phyloP scores from a whole-genome alignment of 2,888 invertebrate genomes.

The Drosophila kanekoi region DNA sequence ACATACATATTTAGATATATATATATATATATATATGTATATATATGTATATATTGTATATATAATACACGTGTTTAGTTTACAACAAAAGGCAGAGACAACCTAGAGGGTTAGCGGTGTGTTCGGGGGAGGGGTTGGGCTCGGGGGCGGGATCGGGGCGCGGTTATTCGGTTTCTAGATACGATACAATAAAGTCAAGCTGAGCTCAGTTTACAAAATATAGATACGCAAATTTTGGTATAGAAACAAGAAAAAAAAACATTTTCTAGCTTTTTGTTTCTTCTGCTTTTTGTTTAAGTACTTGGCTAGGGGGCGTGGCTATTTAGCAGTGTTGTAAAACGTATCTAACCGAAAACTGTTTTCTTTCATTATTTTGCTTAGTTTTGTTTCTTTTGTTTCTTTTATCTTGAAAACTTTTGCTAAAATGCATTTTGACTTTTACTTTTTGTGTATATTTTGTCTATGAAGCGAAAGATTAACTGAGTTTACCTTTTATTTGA shows the following conservation, averaged over 20 bases:
- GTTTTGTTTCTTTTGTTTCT: constrained; percentile 10
- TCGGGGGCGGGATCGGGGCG: no score
- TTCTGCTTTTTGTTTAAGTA: constrained; percentile 41
- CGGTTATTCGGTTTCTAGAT: no score
- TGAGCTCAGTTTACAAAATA: constrained; percentile 36
- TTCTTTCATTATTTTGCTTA: constrained; percentile 10
- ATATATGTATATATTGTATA: constrained; percentile 62
- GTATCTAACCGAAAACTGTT: constrained; percentile 42
- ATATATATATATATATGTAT: constrained; percentile 42
- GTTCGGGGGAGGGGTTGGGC: constrained; percentile 10
- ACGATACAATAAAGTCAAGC: constrained; percentile 44
- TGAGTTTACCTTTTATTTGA: constrained; percentile 42
- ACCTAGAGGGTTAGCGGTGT: constrained; percentile 65
- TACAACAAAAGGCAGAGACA: constrained; percentile 78
- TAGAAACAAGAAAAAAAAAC: constrained; percentile 26
- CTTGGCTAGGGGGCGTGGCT: constrained; percentile 54
- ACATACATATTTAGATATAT: constrained; percentile 43
- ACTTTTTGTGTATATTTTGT: constrained; percentile 37
- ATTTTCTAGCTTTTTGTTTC: constrained; percentile 5
- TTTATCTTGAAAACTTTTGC: constrained; percentile 31
- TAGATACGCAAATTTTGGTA: constrained; percentile 29
- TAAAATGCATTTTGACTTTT: constrained; percentile 56
- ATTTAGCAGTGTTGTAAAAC: constrained; percentile 36
- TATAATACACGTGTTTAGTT: constrained; percentile 72
- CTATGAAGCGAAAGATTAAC: constrained; percentile 64